Evolutionary conservation across 2,797 vertebrate genomes (phyloP).

Genomic region (Lerista edwardsae): DNA sequence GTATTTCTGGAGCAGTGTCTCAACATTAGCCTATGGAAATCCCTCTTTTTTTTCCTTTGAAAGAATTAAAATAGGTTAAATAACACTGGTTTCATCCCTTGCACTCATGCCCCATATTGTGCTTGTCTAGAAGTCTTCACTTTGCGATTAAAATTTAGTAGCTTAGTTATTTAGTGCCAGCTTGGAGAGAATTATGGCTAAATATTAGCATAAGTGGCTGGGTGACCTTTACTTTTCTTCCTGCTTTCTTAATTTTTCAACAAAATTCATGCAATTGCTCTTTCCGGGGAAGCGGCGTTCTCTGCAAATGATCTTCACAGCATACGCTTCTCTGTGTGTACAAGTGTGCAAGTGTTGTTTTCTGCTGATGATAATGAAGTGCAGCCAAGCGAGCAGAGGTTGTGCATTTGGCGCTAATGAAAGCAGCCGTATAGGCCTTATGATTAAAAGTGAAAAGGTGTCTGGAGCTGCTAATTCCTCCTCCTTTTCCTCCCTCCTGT

Average conservation of each 20-base stretch:
- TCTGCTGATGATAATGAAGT: conserved; percentile 49
- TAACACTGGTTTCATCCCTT: conserved; percentile 13
- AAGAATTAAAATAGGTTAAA: background rate
- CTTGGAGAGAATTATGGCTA: conserved; percentile 41
- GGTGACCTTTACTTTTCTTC: conserved; percentile 36
- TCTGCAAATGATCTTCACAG: conserved; percentile 31
- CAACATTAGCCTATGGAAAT: background rate
- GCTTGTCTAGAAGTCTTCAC: conserved; percentile 24
- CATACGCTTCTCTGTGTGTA: background rate
- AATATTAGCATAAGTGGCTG: conserved; percentile 50
- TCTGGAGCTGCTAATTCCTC: conserved; percentile 50
- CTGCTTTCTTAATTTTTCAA: conserved; percentile 31
- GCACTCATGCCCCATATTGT: conserved; percentile 18
- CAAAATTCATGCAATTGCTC: conserved; percentile 8
- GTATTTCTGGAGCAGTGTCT: background rate
- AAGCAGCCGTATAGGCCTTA: conserved; percentile 38
- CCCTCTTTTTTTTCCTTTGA: background rate
- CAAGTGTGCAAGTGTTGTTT: background rate
- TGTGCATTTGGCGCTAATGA: conserved; percentile 17
- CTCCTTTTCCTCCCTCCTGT: background rate
- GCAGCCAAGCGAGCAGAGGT: conserved; percentile 28
- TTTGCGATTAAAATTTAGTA: conserved; percentile 36
- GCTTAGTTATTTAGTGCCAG: conserved; percentile 47
- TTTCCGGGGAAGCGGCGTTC: conserved; percentile 16
- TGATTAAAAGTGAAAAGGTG: conserved; percentile 52